Conservation (phyloP, 2,797 vertebrate species). For the Nannoperca australis region DNA sequence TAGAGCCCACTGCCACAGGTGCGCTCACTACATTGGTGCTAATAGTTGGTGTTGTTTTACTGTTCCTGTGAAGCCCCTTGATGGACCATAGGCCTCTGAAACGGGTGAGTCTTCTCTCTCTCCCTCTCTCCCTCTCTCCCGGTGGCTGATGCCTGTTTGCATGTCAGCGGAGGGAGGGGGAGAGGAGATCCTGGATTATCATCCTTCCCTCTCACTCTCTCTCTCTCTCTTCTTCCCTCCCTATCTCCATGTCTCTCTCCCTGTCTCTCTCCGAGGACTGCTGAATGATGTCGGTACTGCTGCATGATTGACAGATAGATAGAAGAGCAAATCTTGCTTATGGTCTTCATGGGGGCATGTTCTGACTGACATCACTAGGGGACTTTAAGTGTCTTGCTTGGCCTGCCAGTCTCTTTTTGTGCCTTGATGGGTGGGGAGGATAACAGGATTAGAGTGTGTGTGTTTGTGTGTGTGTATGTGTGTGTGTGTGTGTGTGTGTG, state of each 20-base stretch:
- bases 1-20: constrained; percentile 70
- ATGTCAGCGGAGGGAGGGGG: constrained; percentile 91
- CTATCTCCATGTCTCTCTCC: constrained; percentile 15
- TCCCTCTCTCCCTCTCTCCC: constrained; percentile 82
- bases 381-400: constrained; percentile 80
- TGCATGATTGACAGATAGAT: constrained; percentile 84
- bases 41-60: constrained; percentile 99
- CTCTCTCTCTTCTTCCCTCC: constrained; percentile 21
- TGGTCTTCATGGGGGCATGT: constrained; percentile 82
- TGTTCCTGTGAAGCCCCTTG: constrained; percentile 98
- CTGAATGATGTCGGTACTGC: constrained; percentile 76
- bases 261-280: constrained; percentile 64
- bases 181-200: constrained; percentile 77
- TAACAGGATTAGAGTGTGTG: constrained; percentile 53
- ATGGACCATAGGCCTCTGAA: constrained; percentile 99
- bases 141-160: constrained; percentile 96
- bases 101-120: constrained; percentile 93
- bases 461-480: constrained; percentile 3
- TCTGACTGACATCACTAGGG: constrained; percentile 78
- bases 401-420: constrained; percentile 80
- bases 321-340: constrained; percentile 74
- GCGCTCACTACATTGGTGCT: constrained; percentile 86
- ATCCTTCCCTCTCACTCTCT: constrained; percentile 59
- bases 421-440: constrained; percentile 85
- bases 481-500: constrained; percentile 11